Evolutionary conservation across 2,797 vertebrate species (phyloP).

Genomic region (Sorex maritimensis): DNA sequence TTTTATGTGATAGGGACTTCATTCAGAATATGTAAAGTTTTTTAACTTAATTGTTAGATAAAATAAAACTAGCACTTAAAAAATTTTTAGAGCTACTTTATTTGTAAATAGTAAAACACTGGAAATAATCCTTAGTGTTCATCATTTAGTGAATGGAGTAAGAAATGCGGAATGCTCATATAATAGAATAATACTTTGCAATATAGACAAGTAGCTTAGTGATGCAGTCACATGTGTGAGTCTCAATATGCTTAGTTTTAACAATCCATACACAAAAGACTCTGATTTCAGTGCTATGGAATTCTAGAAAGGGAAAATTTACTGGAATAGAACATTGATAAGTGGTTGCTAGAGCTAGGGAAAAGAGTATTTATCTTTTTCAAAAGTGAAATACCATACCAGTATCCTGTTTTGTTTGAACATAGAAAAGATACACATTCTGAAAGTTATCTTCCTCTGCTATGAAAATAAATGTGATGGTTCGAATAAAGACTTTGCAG

Average conservation of each 20-base stretch:
- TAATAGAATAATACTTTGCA: neutral
- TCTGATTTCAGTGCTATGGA: slow-evolving; percentile 19
- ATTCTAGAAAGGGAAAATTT: slow-evolving; percentile 32
- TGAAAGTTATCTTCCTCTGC: slow-evolving; percentile 34
- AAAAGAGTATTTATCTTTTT: neutral
- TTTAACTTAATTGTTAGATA: slow-evolving; percentile 2
- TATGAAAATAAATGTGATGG: slow-evolving; percentile 18
- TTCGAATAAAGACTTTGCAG: slow-evolving; percentile 32
- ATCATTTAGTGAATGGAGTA: neutral
- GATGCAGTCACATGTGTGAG: neutral
- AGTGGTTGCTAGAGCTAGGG: neutral
- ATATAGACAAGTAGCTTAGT: neutral
- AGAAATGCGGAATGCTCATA: neutral
- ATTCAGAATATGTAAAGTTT: neutral
- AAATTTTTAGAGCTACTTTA: slow-evolving; percentile 4
- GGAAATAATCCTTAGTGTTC: neutral
- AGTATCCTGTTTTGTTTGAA: slow-evolving; percentile 29
- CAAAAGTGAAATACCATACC: neutral
- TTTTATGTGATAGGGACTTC: slow-evolving; percentile 17
- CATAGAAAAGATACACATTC: neutral
- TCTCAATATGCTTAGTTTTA: slow-evolving; percentile 3
- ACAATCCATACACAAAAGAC: neutral
- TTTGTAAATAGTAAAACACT: neutral
- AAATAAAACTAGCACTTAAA: neutral
- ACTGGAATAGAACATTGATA: neutral